Conservation (phyloP, 2,113 vertebrate genomes). For the Rhynchopsitta pachyrhyncha region DNA sequence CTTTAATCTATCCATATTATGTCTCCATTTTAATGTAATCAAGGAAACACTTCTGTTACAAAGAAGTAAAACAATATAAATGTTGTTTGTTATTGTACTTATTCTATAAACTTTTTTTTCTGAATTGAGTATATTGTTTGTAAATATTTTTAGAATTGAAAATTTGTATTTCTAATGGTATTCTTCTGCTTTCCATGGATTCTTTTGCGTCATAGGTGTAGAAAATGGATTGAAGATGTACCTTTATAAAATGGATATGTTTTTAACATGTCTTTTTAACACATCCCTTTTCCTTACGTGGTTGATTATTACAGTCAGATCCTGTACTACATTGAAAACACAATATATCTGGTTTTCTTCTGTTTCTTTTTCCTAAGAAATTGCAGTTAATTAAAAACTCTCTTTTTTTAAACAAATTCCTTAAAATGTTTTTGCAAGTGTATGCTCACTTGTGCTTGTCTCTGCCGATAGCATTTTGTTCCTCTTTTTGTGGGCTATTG, state of each 20-base stretch:
- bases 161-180: not conserved
- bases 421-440: not conserved
- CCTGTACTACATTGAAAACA: not conserved
- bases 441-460: not conserved
- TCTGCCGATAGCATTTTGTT: not conserved
- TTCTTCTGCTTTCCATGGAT: not conserved
- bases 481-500: not conserved
- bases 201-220: not conserved
- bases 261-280: not conserved
- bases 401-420: not conserved
- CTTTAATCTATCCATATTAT: not conserved
- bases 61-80: not conserved
- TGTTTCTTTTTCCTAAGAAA: not conserved
- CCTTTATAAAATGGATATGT: not conserved
- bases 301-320: not conserved
- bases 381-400: not conserved
- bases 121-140: not conserved
- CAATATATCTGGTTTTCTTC: not conserved
- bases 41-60: not conserved
- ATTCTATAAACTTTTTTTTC: not conserved
- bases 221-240: not conserved
- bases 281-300: not conserved
- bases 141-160: not conserved
- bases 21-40: slow-evolving; percentile 8
- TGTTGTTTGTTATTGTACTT: not conserved